Conservation (phyloP, 1,140 invertebrate genomes). For the Calephelis virginiensis region DNA sequence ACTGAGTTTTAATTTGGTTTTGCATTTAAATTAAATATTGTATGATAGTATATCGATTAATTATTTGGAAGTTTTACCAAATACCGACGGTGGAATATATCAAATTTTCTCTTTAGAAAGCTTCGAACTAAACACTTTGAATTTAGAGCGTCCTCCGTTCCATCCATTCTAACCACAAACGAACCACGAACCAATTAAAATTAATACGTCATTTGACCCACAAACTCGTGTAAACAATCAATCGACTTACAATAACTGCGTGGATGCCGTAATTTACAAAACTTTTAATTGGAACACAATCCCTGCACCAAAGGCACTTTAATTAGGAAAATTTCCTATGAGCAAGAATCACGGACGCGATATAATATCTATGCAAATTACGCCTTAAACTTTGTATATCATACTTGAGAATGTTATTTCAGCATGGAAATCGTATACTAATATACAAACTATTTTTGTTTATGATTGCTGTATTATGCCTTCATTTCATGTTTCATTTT, state of each 20-base stretch:
- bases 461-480: too few species aligned
- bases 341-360: conserved; percentile 61
- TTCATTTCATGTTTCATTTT: too few species aligned
- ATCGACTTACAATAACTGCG: conserved; percentile 48
- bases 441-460: background rate
- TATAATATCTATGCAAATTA: conserved; percentile 77
- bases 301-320: conserved; percentile 69
- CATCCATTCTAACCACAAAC: too few species aligned
- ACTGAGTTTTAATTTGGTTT: too few species aligned
- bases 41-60: too few species aligned
- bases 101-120: too few species aligned
- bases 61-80: too few species aligned
- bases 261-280: conserved; percentile 43
- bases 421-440: conserved; percentile 7
- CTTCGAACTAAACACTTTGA: too few species aligned
- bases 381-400: conserved; percentile 67
- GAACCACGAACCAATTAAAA: background rate
- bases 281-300: conserved; percentile 76
- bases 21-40: too few species aligned
- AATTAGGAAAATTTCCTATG: conserved; percentile 76
- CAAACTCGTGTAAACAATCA: conserved; percentile 29
- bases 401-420: conserved; percentile 35
- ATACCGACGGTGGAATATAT: too few species aligned
- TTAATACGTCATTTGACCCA: conserved; percentile 7
- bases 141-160: too few species aligned